Percentiles rank a stretch among this genome's conserved stretches.
Conservation (phyloP, 2,888 invertebrate genomes). For the Plagodis dolabraria region DNA sequence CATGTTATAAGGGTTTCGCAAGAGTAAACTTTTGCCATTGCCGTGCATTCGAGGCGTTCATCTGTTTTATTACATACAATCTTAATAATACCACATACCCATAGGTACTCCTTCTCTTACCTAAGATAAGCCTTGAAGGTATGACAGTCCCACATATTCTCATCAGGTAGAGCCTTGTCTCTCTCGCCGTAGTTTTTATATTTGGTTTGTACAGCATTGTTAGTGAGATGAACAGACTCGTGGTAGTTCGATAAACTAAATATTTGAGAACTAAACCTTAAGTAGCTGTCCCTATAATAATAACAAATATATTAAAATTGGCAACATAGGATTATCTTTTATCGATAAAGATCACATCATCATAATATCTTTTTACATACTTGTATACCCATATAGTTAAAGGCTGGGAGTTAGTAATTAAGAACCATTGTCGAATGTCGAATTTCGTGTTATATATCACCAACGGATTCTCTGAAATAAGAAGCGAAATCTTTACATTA, state of each 20-base stretch:
- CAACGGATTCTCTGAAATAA: conserved; percentile 91
- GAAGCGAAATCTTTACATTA: neutral
- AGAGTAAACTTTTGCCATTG: no score
- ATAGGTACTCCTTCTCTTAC: conserved; percentile 61
- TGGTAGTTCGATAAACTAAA: conserved; percentile 95
- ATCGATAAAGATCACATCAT: no score
- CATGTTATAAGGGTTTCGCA: no score
- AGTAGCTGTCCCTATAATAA: conserved; percentile 91
- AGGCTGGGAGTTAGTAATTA: conserved; percentile 95
- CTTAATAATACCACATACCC: no score
- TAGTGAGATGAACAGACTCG: conserved; percentile 96
- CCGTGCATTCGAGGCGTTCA: no score
- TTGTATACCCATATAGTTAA: conserved; percentile 97
- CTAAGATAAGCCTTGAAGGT: conserved; percentile 89
- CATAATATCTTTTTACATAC: conserved; percentile 66
- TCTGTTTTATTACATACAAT: no score
- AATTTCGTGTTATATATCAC: conserved; percentile 96
- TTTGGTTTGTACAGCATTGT: conserved; percentile 96
- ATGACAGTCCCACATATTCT: conserved; percentile 98
- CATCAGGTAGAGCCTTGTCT: conserved; percentile 91
- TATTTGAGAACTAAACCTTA: conserved; percentile 96
- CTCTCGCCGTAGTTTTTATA: conserved; percentile 90
- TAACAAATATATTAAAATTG: conserved; percentile 1
- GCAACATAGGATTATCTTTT: neutral
- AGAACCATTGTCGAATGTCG: conserved; percentile 98